Evolutionary conservation across 1,140 invertebrate species (phyloP).

Genomic region (Hycleus cichorii): DNA sequence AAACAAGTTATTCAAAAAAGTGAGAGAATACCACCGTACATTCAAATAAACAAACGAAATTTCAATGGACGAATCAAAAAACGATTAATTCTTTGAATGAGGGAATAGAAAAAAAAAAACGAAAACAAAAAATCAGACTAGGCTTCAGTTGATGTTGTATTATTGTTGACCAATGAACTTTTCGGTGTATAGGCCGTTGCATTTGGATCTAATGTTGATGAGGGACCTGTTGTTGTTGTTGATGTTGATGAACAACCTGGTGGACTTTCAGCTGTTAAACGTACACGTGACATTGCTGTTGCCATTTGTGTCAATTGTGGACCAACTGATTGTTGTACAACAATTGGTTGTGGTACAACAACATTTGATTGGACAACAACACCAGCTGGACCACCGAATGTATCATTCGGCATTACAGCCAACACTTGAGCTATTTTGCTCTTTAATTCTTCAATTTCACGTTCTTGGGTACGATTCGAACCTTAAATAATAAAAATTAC

Average conservation of each 20-base stretch:
- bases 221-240: no score
- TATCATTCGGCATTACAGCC: constrained; percentile 79
- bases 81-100: no score
- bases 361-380: no score
- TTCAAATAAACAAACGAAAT: no score
- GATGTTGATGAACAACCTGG: constrained; percentile 1
- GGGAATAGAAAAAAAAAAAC: no score
- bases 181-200: constrained; percentile 88
- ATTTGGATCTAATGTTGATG: constrained; percentile 80
- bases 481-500: constrained; percentile 45
- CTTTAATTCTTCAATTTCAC: constrained; percentile 86
- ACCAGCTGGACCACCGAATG: constrained; percentile 41
- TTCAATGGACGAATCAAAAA: no score
- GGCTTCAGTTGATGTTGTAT: constrained; percentile 48
- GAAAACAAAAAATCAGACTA: constrained; percentile 8
- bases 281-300: constrained; percentile 51
- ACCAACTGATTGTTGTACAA: constrained; percentile 5
- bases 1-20: no score
- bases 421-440: constrained; percentile 84
- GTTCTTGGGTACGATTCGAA: constrained; percentile 72
- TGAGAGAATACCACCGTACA: no score
- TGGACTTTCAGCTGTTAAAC: constrained; percentile 38
- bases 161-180: constrained; percentile 40
- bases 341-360: constrained; percentile 22
- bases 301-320: constrained; percentile 14